These are phyloP conservation scores for Archivesica marissinica DNA, from an alignment of 1,140 invertebrate species.

Conservation along the genomic window DNA sequence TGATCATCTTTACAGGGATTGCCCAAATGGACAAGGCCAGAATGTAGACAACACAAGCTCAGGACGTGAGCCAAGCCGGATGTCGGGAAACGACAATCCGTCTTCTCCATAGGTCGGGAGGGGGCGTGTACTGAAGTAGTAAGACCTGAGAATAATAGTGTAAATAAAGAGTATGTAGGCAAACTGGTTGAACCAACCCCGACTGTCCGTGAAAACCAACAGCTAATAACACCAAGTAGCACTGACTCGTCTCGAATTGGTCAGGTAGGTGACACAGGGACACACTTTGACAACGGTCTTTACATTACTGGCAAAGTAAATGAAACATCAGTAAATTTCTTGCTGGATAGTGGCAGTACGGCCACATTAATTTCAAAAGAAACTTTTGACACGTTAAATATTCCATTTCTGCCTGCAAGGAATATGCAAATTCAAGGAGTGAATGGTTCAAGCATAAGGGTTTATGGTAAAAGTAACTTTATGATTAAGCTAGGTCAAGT, in stretches of 20 bases:
- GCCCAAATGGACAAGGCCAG: neutral
- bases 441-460: neutral
- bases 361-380: neutral
- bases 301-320: neutral
- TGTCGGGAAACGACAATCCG: neutral
- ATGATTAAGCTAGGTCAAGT: neutral
- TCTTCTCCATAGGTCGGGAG: constrained; percentile 2
- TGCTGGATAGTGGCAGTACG: constrained; percentile 13
- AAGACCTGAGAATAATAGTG: neutral
- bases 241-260: too few relatives aligned
- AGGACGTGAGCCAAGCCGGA: neutral
- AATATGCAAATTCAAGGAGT: neutral
- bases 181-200: too few relatives aligned
- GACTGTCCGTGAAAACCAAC: too few relatives aligned
- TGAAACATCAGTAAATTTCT: neutral
- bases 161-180: neutral
- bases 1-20: constrained; percentile 18
- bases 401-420: too few relatives aligned
- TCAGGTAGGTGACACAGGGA: neutral
- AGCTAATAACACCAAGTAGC: too few relatives aligned
- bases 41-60: neutral
- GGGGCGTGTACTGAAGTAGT: too few relatives aligned
- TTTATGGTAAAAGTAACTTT: neutral
- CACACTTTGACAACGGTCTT: constrained; percentile 33
- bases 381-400: neutral